Base-by-base conservation (phyloP, 92 coral and sea anemone species). In the Ricordea florida region DNA sequence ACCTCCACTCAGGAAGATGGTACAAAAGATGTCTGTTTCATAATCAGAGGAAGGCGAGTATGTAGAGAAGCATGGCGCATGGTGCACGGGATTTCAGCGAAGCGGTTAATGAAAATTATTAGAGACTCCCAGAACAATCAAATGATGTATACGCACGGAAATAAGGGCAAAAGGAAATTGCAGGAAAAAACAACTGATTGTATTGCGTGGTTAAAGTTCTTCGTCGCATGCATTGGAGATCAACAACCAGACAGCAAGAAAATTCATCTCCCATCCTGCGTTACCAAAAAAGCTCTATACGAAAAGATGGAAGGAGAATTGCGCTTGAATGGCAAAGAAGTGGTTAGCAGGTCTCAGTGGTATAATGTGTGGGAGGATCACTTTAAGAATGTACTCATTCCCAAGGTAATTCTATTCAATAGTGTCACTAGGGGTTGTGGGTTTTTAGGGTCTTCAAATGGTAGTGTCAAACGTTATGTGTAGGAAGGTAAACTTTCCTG, bases 11-110 rank as follows among this genome's bases (percentile, higher is more conserved):
- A 15, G 34, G 34, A 27, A 21, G 61, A 52, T 21, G 61, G 9
- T 22, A 21, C 61, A 22, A 52, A 22, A 52, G 34, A 27, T 17
- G 46, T 59, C 44, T 17, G 22, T 27, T 59, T 18, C 66, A 27
- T 59, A 17, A 30, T 59, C 4, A 28, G 44, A 34, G 66, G 66
- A 30, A 22, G 44, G 33, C 32, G 23, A 30, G 66, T 59, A 28
- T 59, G 66, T 30, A 59, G 40, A 37, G 78, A 79, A 38, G 77
- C 78, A 15, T 79, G 78, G 85, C 69, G 67, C 24, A 44, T 56
- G 59, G 76, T 65, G 42, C 37, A 51, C 26, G 22, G 21, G 18
- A 9, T 10, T 21, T 21, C 18, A 21, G 57, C 21, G 10, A 6
- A 21, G 7, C 10, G 13, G 18, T 17, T 48, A 10, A 10, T 9